phyloP scores from a whole-genome alignment of 2,113 vertebrate species.

The Stictonetta naevosa region DNA sequence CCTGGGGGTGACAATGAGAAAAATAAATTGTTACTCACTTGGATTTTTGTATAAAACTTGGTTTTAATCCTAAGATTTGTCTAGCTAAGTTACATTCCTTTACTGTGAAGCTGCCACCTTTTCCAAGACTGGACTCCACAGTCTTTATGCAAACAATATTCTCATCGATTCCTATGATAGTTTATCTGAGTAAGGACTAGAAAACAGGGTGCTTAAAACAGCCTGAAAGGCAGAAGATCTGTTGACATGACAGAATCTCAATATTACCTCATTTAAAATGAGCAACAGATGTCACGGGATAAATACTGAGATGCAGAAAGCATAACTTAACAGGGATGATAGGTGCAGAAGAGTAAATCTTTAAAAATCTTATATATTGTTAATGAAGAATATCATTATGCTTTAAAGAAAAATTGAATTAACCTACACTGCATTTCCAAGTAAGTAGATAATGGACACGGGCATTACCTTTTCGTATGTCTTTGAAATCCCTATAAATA shows the following conservation, averaged over 20 bases:
- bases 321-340: neutral
- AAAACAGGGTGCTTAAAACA: neutral
- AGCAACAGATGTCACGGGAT: neutral
- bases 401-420: constrained; percentile 62
- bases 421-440: constrained; percentile 53
- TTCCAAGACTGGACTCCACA: neutral
- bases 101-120: neutral
- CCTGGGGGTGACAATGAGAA: neutral
- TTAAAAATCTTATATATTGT: constrained; percentile 68
- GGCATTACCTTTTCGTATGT: constrained; percentile 54
- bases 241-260: constrained; percentile 59
- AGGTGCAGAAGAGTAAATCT: constrained; percentile 52
- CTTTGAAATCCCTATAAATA: constrained; percentile 59
- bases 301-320: neutral
- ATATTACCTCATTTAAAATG: constrained; percentile 54
- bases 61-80: neutral
- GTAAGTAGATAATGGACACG: constrained; percentile 65
- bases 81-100: neutral
- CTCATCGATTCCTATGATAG: constrained; percentile 27
- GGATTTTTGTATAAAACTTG: neutral
- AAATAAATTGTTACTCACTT: neutral
- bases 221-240: constrained; percentile 34
- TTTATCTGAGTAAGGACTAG: constrained; percentile 60
- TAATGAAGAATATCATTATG: constrained; percentile 72
- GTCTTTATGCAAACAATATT: constrained; percentile 1